Percentiles rank a stretch among this genome's conserved stretches.
These are phyloP conservation scores for Anas bahamensis DNA, from an alignment of 2,797 vertebrate genomes.

Conservation along the genomic window DNA sequence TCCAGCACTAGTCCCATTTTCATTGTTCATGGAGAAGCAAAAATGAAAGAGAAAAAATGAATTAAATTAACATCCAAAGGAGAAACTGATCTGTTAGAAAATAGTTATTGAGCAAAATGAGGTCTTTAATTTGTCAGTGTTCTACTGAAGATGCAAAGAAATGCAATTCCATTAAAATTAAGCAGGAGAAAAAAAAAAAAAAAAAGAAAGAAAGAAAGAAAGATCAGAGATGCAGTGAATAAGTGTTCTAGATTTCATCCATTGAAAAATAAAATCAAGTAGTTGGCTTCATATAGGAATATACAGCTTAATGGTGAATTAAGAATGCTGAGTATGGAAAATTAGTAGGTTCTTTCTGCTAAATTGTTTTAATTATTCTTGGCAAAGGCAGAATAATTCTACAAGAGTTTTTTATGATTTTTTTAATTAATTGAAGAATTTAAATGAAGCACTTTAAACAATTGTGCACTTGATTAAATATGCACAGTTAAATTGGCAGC, in stretches of 20 bases:
- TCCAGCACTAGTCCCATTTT: not conserved
- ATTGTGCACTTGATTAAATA: not conserved
- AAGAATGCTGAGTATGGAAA: not conserved
- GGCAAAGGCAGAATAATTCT: not conserved
- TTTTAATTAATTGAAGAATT: constrained; percentile 39
- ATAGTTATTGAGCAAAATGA: not conserved
- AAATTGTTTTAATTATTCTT: constrained; percentile 38
- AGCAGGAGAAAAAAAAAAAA: not conserved
- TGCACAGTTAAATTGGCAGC: not conserved
- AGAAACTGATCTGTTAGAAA: not conserved
- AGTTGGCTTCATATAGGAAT: not conserved
- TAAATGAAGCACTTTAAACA: constrained; percentile 8
- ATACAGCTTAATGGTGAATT: not conserved
- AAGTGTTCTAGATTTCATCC: not conserved
- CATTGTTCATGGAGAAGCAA: not conserved
- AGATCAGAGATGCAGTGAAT: not conserved
- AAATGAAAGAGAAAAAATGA: not conserved
- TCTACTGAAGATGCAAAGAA: not conserved
- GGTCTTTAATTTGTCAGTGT: not conserved
- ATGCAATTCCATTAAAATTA: not conserved
- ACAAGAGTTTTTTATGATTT: not conserved
- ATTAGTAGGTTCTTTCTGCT: not conserved
- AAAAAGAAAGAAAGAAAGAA: not conserved
- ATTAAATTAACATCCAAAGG: not conserved
- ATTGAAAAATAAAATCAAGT: not conserved